Evolutionary conservation across 2,888 invertebrate genomes (phyloP), one percentile per base, ranked within the genome.

Genomic region (Leucania comma): DNA sequence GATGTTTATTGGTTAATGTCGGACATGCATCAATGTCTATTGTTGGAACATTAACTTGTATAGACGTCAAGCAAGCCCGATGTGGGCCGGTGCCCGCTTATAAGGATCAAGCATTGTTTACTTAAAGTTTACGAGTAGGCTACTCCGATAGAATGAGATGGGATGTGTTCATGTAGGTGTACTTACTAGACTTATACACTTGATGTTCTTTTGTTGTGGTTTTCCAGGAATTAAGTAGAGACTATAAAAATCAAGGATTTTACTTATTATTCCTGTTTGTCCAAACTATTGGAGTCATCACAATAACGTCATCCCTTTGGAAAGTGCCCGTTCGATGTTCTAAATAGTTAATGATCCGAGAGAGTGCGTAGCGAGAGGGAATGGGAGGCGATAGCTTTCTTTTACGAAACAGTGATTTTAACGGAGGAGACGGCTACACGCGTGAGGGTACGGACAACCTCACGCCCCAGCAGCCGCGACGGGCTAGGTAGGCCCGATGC

Each of bases 1-100:
- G 56, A 22, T 26, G 48, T 22, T 56, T 14, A 50, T 51, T 32
- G 20, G 42, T 22, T 56, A 20, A 50, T 50, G 32, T 35, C 22
- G 5, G 50, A 35, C 26, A 38, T 69, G 42, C 51, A 57, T 71
- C 58, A 60, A 60, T 46, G 63, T 72, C 24, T 24, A 46, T 56
- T 63, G n/a, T 22, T 14, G 26, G 32, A n/a, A 29, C 63, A 50
- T 59, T 78, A 35, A 17, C 78, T 54, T 50, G 10, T 59, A 50
- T 22, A 48, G 69, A 61, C 3, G 29, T 24, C 29, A 14, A 46
- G 53, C 32, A 0, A 22, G 38, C 32, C 14, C 29, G 14, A 9
- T 53, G 75, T 71, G 72, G 78, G 50, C 20, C 20, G 61, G 14
- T 12, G n/a, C 2, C 4, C 20, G 46, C 46, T 32, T 53, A 22